A percentile compares a stretch with the other conserved stretches of the same genome.
phyloP scores from a whole-genome alignment of 2,113 vertebrate genomes.

The Malurus alboscapulatus region DNA sequence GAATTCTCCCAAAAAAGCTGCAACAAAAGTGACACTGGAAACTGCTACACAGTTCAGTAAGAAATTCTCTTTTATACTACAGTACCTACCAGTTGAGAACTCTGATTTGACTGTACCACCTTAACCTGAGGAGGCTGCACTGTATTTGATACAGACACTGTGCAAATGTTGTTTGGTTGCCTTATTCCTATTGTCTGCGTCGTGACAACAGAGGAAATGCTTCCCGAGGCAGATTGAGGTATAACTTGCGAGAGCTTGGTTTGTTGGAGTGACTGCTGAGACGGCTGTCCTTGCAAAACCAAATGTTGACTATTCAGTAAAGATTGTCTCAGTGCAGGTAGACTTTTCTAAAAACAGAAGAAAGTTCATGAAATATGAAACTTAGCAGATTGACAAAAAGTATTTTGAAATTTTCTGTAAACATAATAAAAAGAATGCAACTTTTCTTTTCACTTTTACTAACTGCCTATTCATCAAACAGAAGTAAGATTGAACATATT shows the following conservation, averaged over 20 bases:
- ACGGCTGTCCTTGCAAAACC: constrained; percentile 66
- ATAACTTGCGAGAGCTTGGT: constrained; percentile 70
- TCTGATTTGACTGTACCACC: constrained; percentile 73
- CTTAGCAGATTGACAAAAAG: background rate
- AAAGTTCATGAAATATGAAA: background rate
- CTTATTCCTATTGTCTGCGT: constrained; percentile 78
- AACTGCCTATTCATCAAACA: background rate
- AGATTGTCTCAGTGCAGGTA: constrained; percentile 85
- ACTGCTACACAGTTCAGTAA: background rate
- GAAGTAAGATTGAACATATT: background rate
- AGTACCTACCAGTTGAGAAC: constrained; percentile 80
- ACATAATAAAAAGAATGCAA: background rate
- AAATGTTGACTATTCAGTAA: constrained; percentile 82
- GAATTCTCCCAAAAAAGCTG: background rate
- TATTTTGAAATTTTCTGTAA: background rate
- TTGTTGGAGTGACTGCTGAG: constrained; percentile 74
- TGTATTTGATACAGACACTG: constrained; percentile 69
- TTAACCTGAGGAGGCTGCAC: constrained; percentile 67
- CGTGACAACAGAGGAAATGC: constrained; percentile 65
- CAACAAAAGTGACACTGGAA: background rate
- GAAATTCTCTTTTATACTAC: background rate
- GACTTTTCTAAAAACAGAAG: constrained; percentile 81
- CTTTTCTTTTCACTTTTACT: background rate
- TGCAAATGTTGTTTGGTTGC: constrained; percentile 80
- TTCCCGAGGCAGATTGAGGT: constrained; percentile 66